Base-by-base conservation (phyloP, 2,888 invertebrate species). In the Dioctria linearis region DNA sequence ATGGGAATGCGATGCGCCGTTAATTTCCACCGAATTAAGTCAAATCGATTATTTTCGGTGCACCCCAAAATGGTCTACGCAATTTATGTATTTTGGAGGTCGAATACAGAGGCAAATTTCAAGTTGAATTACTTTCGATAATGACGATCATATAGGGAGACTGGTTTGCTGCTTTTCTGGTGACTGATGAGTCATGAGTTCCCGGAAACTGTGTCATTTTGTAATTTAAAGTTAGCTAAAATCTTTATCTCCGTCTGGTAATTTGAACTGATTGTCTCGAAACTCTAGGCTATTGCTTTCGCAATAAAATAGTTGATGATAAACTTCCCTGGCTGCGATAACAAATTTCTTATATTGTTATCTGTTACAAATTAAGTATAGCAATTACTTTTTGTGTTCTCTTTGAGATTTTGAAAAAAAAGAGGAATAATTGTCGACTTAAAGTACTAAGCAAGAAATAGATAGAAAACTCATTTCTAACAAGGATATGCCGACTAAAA, bases 251-350 rank as follows among this genome's bases (percentile, higher is more conserved):
- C 80, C 82, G 61, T 46, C 25, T 69, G 46, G 63, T 75, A 80
- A 79, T 82, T 75, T 71, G 78, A 75, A 80, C 40, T 79, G 61
- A 82, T 82, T 82, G 82, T 80, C 82, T 82, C 25, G 39, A 51
- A 6, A 46, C 2, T 46, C 8, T 1, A 8, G 8, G 8, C 8
- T 6, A 46, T 46, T 46, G 5, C 46, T 6, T 46, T 46, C 5
- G 5, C 46, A 46, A 46, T 46, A 46, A 6, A 46, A 46, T 2
- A 25, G 25, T 25, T 25, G 25, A 25, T 25, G 25, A 25, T 25
- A 25, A 25, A 25, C 25, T 25, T 25, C 25, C 25, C 25, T 25
- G 25, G 25, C 25, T 25, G 25, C 25, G 25, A 25, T 25, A 25
- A 25, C 0, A 1, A 25, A 25, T 25, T 25, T 2, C 25, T 25